These are phyloP conservation scores for Athalia circularis DNA, from an alignment of 2,888 invertebrate genomes.

Conservation along the genomic window DNA sequence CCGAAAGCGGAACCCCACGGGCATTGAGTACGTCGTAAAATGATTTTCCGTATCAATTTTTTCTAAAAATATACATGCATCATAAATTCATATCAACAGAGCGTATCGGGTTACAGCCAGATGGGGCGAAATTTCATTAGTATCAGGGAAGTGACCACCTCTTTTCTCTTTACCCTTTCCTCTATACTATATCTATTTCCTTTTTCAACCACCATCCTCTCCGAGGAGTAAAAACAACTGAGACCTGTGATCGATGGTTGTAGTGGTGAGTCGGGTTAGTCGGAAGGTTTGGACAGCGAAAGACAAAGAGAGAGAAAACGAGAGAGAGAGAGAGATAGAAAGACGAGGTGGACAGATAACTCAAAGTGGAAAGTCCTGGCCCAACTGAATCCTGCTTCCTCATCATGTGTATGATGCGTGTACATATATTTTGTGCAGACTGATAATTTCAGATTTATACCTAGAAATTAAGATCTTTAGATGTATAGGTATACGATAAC, in stretches of 20 bases:
- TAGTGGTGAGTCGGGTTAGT: conserved; percentile 36
- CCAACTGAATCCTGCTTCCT: no score
- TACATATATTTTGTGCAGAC: not conserved
- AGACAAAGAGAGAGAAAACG: conserved; percentile 6
- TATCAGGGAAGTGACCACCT: conserved; percentile 23
- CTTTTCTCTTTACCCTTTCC: conserved; percentile 12
- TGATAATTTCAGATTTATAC: no score
- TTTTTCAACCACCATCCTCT: not conserved
- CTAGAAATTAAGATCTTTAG: no score
- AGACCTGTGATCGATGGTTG: conserved; percentile 39
- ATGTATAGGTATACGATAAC: no score
- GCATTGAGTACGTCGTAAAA: not conserved
- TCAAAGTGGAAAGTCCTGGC: no score
- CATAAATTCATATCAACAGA: not conserved
- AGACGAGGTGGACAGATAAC: conserved; percentile 12
- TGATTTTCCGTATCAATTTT: conserved; percentile 15
- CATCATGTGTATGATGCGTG: no score
- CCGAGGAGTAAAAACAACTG: conserved; percentile 42
- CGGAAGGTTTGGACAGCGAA: not conserved
- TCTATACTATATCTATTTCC: not conserved
- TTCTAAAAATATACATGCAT: not conserved
- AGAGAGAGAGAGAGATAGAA: conserved; percentile 1
- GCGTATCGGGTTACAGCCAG: not conserved
- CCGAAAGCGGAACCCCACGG: conserved; percentile 2
- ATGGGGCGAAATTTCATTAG: conserved; percentile 38